Base-by-base conservation (phyloP, 2,888 invertebrate genomes). In the Phrixothrix hirtus region DNA sequence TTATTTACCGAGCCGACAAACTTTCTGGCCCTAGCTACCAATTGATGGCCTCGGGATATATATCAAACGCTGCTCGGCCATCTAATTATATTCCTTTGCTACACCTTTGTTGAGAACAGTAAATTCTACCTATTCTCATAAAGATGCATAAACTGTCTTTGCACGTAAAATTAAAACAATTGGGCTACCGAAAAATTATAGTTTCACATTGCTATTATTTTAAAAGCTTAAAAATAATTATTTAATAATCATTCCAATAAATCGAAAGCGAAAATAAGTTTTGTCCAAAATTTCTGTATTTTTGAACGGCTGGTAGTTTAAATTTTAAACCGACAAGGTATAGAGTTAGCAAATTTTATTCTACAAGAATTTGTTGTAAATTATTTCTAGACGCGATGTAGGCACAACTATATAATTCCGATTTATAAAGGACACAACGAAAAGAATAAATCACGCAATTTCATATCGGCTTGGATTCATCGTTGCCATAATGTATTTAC, bases 1-100 rank as follows among this genome's bases (percentile, higher is more conserved):
- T 74, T 73, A 74, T 72, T 72, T 69, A 69, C 70, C 61, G 61
- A 67, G 71, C 72, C 71, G 71, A 68, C 71, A 69, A 68, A 70
- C 68, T 67, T 67, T 65, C 69, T 67, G 69, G 69, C 65, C 70
- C 67, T 70, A 71, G 72, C 72, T 72, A 73, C 72, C 73, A 72
- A 73, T 72, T 71, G 69, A 69, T 65, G 61, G 69, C 72, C 72
- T 62, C 65, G 58, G 72, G 72, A 69, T 72, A 72, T 71, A 72
- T 70, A 72, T 72, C 71, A 70, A 70, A 67, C 64, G 63, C 65
- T 61, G 64, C 64, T 68, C 63, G 65, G 65, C 62, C 65, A 65
- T 66, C 71, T 70, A 72, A 72, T 72, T 72, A 72, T 71, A 67
- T 69, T 68, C 66, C 66, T 50, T 60, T 54, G 49, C 53, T 59